Evolutionary conservation across 35 echinoderm and acorn worm species (phyloP).

Genomic region (Strongylocentrotus purpuratus): DNA sequence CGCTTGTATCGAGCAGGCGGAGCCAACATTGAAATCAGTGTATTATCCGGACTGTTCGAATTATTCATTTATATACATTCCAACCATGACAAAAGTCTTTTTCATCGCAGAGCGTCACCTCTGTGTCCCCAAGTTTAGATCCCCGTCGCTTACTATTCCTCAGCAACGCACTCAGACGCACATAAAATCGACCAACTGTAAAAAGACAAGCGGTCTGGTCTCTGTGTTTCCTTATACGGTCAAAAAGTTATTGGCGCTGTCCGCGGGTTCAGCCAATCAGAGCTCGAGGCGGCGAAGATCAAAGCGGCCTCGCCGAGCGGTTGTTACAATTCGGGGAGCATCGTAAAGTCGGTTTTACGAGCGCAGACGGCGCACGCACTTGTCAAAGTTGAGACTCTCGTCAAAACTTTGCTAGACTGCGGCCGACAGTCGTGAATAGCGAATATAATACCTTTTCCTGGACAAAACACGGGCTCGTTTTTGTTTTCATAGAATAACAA

Average conservation of each 20-base stretch:
- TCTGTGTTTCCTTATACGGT: constrained; percentile 25
- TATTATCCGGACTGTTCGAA: neutral
- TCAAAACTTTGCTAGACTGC: neutral
- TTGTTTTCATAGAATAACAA: neutral
- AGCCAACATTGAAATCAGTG: neutral
- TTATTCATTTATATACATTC: neutral
- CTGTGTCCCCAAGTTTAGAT: neutral
- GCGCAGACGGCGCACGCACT: constrained; percentile 41
- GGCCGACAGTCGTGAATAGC: neutral
- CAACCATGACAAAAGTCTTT: neutral
- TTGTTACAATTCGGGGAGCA: constrained; percentile 37
- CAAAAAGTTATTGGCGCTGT: constrained; percentile 28
- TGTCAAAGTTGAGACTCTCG: constrained; percentile 12
- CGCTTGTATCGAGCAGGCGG: neutral
- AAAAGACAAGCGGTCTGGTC: neutral
- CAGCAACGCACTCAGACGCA: neutral
- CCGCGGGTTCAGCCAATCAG: neutral
- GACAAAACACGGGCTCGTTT: neutral
- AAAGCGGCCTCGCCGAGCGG: neutral
- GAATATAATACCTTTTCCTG: neutral
- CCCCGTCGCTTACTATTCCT: neutral
- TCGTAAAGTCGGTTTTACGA: constrained; percentile 42
- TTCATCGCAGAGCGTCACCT: neutral
- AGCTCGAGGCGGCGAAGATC: neutral
- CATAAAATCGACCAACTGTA: constrained; percentile 23